Conservation (phyloP, 2,797 vertebrate genomes). For the Ceyx erithaca region DNA sequence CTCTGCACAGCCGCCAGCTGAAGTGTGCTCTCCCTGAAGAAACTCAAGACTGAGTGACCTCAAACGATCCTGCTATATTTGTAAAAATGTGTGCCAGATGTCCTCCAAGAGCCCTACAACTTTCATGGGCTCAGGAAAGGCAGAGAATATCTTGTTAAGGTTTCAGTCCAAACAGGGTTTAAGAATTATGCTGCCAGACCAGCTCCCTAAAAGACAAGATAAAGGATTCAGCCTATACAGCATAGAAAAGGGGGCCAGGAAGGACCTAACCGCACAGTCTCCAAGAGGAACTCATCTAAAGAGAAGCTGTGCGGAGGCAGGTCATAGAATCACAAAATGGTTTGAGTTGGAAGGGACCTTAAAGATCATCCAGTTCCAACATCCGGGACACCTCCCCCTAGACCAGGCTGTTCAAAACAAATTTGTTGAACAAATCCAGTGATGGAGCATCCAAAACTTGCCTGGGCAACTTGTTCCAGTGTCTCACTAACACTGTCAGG, state of each 20-base stretch:
- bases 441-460: no score
- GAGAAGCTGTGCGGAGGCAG: background rate
- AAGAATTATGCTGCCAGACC: background rate
- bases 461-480: no score
- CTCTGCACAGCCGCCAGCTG: background rate
- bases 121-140: background rate
- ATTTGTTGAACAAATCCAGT: no score
- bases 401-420: no score
- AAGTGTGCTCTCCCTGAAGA: background rate
- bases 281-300: background rate
- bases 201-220: background rate
- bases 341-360: no score
- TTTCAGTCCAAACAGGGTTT: background rate
- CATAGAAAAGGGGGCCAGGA: accelerated
- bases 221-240: background rate
- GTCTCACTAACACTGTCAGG: background rate
- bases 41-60: constrained; percentile 50
- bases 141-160: background rate
- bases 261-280: background rate
- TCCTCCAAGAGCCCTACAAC: background rate
- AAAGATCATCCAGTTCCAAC: no score
- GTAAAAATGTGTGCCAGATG: background rate
- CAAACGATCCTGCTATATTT: constrained; percentile 43
- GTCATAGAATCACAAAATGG: no score
- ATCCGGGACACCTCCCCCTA: no score